Evolutionary conservation across 2,797 vertebrate genomes (phyloP), one percentile per base, ranked within the genome.

Genomic region (Ammospiza maritima): DNA sequence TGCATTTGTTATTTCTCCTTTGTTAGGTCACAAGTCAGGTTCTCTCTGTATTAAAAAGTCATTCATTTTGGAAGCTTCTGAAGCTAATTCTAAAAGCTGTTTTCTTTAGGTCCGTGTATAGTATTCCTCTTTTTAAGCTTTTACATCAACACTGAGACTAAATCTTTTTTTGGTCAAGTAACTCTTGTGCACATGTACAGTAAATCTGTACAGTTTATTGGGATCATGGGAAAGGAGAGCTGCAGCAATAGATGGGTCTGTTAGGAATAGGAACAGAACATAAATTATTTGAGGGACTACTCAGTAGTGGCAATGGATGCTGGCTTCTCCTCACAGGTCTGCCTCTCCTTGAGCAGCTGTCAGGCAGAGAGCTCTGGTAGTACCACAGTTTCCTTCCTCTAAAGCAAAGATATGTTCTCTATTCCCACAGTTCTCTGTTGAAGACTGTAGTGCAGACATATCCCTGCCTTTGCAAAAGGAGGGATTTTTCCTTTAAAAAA

Each of bases 271-370:
- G 42, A 85, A 58, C 44, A 60, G 67, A 91, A 54, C 34, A 85
- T 53, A 88, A 88, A 86, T 86, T 86, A 87, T 85, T 90, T 83
- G 81, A 92, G 36, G 45, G 71, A 67, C 92, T 89, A 71, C 42
- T 93, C 53, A 71, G 50, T 70, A 71, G 45, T 64, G 32, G 61
- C 78, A 87, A 29, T 64, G 75, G 74, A 56, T 79, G 36, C 80
- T 87, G 67, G 16, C 45, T 83, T 50, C n/a, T 65, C 23, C 61
- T 53, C 36, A 60, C 29, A 45, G 21, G 13, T 38, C 51, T 88
- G 42, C 60, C 53, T 25, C 20, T 60, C 29, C 32, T 85, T 5
- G 1, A 40, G 40, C 54, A 61, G 23, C 53, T 69, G 19, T 22
- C 5, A 0, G 64, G 72, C 60, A 56, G 22, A 56, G 53, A 9